Evolutionary conservation across 2,888 invertebrate genomes (phyloP).

Genomic region (Polyommatus icarus): DNA sequence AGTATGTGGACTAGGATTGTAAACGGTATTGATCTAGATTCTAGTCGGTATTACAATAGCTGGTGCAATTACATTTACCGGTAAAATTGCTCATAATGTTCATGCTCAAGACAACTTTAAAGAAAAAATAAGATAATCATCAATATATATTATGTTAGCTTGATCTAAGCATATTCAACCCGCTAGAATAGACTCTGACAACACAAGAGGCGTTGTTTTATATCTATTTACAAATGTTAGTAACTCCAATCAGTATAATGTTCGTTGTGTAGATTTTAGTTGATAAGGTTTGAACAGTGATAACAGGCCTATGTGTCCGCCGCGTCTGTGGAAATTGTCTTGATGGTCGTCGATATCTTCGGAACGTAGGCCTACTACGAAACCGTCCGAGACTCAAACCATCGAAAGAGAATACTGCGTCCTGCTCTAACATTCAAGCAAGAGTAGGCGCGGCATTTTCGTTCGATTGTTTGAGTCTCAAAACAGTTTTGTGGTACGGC

Average conservation of each 20-base stretch:
- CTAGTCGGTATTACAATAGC: background rate
- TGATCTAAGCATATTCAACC: constrained; percentile 31
- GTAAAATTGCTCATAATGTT: background rate
- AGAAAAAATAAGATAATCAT: background rate
- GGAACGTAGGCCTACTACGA: no score
- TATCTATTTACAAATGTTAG: constrained; percentile 64
- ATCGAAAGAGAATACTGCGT: no score
- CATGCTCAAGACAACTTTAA: background rate
- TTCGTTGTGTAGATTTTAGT: constrained; percentile 68
- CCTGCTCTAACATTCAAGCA: no score
- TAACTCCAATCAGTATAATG: constrained; percentile 61
- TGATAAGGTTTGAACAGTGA: constrained; percentile 55
- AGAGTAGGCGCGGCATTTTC: no score
- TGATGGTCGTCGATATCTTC: background rate
- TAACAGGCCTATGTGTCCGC: constrained; percentile 58
- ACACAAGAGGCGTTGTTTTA: constrained; percentile 58
- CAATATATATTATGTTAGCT: background rate
- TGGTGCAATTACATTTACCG: no score
- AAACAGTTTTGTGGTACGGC: no score
- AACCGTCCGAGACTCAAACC: no score
- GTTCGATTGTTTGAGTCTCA: no score
- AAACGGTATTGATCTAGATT: background rate
- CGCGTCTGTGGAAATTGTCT: constrained; percentile 22
- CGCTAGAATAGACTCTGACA: constrained; percentile 53
- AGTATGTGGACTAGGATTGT: background rate